Evolutionary conservation across 2,888 invertebrate genomes (phyloP), one percentile per base, ranked within the genome.

Genomic region (Ormyrus thymus): DNA sequence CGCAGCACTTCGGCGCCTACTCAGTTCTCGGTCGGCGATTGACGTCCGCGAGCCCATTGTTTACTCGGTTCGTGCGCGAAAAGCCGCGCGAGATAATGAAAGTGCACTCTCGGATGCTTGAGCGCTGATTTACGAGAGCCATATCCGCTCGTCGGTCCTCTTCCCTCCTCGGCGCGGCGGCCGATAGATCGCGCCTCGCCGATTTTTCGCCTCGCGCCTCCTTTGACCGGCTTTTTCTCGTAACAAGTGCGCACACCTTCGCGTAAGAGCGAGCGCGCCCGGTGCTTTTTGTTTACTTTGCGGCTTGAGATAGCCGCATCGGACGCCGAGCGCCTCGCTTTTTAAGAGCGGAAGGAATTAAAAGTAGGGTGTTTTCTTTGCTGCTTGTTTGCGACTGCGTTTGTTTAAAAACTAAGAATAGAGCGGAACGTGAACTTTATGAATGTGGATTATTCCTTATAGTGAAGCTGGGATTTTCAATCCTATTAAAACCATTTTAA

Each of bases 51-150:
- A n/a, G 65, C 29, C 29, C n/a, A 71, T 79, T 79, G 79, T 79
- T 79, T 71, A 75, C 75, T 71, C 70, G 70, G 15, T 74, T 58
- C 65, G 70, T 29, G 51, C 48, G 45, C 7, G 53, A 70, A 78
- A 78, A 76, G 11, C 8, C 53, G 48, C 48, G 50, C 62, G 64
- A 61, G 58, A 56, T 71, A 65, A 71, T 66, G 70, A 77, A 76
- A 77, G 43, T 45, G 29, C 13, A 29, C 62, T 62, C 50, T 62
- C 50, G 51, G 46, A 13, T 1, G 75, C 77, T 68, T 46, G 2
- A 9, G 56, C 43, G n/a, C 70, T 79, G 74, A 79, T 79, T 79
- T 79, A 79, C 74, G 78, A 79, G 74, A 15, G 13, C 64, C 61
- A 50, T 29, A 66, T 72, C 62, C 72, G 53, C 46, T 10, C 7